Evolutionary conservation across 2,888 invertebrate genomes (phyloP).

Genomic region (Chorisops tibialis): DNA sequence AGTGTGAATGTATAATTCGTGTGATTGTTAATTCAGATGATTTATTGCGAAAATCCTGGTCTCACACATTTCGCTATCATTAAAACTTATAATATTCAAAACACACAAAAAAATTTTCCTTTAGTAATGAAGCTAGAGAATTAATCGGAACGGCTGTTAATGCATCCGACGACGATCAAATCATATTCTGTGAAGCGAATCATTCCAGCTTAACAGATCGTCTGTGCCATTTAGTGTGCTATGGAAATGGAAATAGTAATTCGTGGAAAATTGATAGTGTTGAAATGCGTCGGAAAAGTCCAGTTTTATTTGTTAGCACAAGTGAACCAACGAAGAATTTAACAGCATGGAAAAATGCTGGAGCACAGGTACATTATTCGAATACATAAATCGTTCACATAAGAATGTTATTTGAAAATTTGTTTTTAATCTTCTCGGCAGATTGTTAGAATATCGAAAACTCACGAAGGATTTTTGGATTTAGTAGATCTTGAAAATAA

Average conservation of each 20-base stretch:
- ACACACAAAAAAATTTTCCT: neutral
- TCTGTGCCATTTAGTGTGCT: constrained; percentile 31
- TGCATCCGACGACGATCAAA: constrained; percentile 77
- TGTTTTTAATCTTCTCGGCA: too few relatives aligned
- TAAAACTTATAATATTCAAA: neutral
- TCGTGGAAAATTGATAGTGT: neutral
- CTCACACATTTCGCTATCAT: too few relatives aligned
- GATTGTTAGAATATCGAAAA: constrained; percentile 77
- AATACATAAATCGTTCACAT: too few relatives aligned
- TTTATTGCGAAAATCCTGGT: too few relatives aligned
- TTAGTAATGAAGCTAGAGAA: constrained; percentile 78
- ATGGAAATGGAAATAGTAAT: constrained; percentile 2
- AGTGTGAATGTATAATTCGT: too few relatives aligned
- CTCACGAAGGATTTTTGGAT: constrained; percentile 75
- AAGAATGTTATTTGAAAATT: neutral
- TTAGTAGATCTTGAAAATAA: constrained; percentile 70
- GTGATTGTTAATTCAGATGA: too few relatives aligned
- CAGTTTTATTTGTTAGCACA: constrained; percentile 56
- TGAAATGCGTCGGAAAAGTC: constrained; percentile 9
- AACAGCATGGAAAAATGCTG: constrained; percentile 77
- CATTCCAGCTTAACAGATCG: constrained; percentile 32
- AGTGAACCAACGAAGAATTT: constrained; percentile 74
- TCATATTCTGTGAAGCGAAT: constrained; percentile 57
- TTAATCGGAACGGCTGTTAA: constrained; percentile 76
- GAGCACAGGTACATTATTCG: constrained; percentile 59